Percentiles rank a stretch among this genome's conserved stretches.
Conservation (phyloP, 2,113 vertebrate species). For the Drymodes brunneopygia region DNA sequence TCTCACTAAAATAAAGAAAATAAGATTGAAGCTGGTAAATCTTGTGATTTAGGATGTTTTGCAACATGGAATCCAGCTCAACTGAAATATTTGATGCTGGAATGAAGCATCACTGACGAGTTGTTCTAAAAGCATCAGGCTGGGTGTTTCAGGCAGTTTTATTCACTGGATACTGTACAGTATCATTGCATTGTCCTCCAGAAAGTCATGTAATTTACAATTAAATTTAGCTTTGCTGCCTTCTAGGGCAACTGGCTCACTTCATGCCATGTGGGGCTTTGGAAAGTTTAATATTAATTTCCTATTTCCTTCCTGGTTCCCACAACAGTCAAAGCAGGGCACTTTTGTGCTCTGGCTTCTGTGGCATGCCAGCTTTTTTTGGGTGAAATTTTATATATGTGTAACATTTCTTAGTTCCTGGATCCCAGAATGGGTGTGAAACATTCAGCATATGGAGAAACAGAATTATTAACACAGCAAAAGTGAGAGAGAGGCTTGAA, state of each 20-base stretch:
- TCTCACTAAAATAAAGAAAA: not conserved
- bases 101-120: not conserved
- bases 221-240: not conserved
- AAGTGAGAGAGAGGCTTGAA: not conserved
- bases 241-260: not conserved
- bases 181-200: not conserved
- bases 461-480: constrained; percentile 18
- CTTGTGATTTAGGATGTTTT: not conserved
- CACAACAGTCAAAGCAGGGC: not conserved
- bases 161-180: not conserved
- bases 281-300: not conserved
- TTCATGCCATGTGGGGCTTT: not conserved
- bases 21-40: not conserved
- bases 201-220: not conserved
- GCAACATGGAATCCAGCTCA: not conserved
- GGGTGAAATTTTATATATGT: not conserved
- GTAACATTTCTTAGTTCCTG: constrained; percentile 11
- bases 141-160: not conserved
- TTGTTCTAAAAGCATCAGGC: not conserved
- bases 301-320: not conserved
- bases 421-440: constrained; percentile 17
- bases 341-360: not conserved
- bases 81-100: not conserved
- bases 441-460: constrained; percentile 26
- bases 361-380: not conserved